Base-by-base conservation (phyloP, 2,888 invertebrate genomes). In the Diarsia brunnea region DNA sequence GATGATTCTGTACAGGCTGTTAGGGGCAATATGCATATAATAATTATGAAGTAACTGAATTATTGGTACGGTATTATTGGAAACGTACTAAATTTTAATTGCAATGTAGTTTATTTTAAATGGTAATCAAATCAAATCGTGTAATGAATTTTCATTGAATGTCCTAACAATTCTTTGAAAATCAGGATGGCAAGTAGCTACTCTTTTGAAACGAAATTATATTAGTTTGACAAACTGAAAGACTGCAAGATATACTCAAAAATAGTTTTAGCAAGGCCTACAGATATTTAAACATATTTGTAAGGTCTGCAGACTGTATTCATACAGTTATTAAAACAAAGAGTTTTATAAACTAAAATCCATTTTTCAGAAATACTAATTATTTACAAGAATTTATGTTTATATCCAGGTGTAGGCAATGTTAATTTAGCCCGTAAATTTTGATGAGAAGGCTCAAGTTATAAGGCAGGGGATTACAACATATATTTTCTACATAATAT, bases 1-100 rank as follows among this genome's bases (percentile, higher is more conserved):
- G 75, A 75, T 83, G 78, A 67, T 78, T 88, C 74, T 81, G 43
- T 68, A 63, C 27, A 64, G 64, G 66, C 68, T 75, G 61, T 55
- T 61, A 1, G 1, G 67, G 2, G 11, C 70, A 69, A 65, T 71
- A 65, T 45, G 68, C 85, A 81, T 51, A 45, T 74, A 64, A 51
- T 63, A 65, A 60, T 38, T 61, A 8, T 38, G 38, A 38, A 24
- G 14, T 27, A 14, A 14, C 7, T 24, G 24, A 24, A 63, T 21
- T 47, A 55, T 55, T 31, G 31, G 11, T n/a, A n/a, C 7, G 55
- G 24, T 53, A 63, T 21, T 47, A 55, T 55, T 31, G 31, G 11
- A 55, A 69, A 47, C 5, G 12, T 8, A 58, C 24, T 16, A 27
- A 10, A n/a, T 5, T 24, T 38, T 8, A 38, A 60, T 4, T 19